Evolutionary conservation across 2,888 invertebrate genomes (phyloP), one percentile per base, ranked within the genome.

Genomic region (Chymomyza procnemis): DNA sequence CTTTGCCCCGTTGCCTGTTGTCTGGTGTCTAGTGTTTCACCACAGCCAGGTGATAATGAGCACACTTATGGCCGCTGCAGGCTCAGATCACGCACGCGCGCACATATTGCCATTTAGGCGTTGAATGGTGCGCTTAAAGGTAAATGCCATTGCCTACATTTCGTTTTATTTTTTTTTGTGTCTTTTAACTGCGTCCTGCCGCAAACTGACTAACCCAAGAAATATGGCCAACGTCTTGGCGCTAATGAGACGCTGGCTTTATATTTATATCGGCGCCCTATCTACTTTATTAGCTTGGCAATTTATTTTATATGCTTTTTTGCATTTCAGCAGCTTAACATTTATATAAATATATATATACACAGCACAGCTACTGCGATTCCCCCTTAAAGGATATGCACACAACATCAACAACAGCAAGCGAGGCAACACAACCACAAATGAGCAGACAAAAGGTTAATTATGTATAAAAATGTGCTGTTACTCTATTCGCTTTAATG

Each of bases 41-140:
- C 26, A 66, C 34, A 80, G 73, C 69, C 85, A 82, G 85, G 85
- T 82, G 81, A 82, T 82, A 82, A 82, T 85, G 81, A 85, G 79
- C 74, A 75, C 70, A 83, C 85, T 85, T 78, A 78, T 71, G 64
- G 22, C 54, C 16, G 21, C 16, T 26, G 2, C 16, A 16, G 12
- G 34, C 48, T 21, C 61, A 64, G 61, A 68, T 41, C 54, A 59
- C 64, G 59, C 60, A 6, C 30, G 19, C 64, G 3, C 61, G 19
- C 67, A 67, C 48, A 55, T 55, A 63, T 26, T 81, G 85, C 78
- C 80, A 85, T 80, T 86, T 85, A 85, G 78, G 83, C 78, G 82
- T 83, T 78, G 85, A 84, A 86, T 86, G 83, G 70, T 69, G 78
- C 82, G 85, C 82, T 85, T 86, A 86, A 86, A 83, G 80, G 85